phyloP scores from a whole-genome alignment of 2,797 vertebrate genomes.

The Sciurus carolinensis region DNA sequence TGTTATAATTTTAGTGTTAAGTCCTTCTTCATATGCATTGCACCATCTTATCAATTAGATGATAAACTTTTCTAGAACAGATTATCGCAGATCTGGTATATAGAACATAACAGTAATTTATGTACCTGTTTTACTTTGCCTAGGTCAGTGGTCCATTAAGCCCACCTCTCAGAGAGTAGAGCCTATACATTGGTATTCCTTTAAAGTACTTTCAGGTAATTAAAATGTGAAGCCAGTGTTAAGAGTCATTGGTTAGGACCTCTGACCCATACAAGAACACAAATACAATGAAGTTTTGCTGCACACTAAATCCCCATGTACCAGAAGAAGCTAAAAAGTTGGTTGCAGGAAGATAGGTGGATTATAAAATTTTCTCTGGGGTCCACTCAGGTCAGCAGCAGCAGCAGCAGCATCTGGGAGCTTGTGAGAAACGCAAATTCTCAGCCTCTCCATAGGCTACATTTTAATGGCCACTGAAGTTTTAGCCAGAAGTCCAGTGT shows the following conservation, averaged over 20 bases:
- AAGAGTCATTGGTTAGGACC: background rate
- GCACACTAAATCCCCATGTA: background rate
- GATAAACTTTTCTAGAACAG: constrained; percentile 25
- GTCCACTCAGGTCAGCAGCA: background rate
- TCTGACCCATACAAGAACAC: background rate
- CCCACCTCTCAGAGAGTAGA: background rate
- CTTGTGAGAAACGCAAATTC: background rate
- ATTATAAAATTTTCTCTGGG: background rate
- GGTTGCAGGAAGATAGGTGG: background rate
- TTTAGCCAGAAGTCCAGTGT: too few relatives aligned
- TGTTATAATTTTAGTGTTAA: background rate
- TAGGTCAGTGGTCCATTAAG: background rate
- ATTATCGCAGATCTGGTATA: background rate
- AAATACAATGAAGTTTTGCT: background rate
- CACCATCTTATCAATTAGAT: background rate
- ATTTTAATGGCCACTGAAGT: background rate
- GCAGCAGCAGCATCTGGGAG: background rate
- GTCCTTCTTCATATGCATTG: background rate
- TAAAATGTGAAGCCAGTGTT: background rate
- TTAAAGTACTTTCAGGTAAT: background rate
- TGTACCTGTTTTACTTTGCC: background rate
- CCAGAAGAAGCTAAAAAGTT: background rate
- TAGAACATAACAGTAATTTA: background rate
- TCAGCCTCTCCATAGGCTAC: background rate
- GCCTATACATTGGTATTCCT: background rate